These are phyloP conservation scores for Bembecia ichneumoniformis DNA, from an alignment of 2,888 invertebrate species.

Conservation along the genomic window DNA sequence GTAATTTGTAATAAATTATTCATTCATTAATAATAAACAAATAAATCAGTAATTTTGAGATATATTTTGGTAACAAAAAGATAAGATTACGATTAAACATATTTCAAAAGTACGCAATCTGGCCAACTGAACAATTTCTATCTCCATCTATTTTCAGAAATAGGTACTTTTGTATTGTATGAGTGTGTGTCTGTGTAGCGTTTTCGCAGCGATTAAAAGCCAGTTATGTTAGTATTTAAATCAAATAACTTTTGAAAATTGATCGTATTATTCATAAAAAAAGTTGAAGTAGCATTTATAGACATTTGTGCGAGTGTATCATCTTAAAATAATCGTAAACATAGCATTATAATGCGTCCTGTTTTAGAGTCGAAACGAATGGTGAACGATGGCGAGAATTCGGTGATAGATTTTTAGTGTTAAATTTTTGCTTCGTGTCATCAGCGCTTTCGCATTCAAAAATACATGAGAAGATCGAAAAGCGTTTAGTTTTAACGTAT, in stretches of 20 bases:
- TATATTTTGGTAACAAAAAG: not conserved
- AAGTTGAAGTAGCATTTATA: slow-evolving; percentile 54
- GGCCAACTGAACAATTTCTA: slow-evolving; percentile 69
- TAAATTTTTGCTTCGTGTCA: slow-evolving; percentile 70
- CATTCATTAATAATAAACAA: not conserved
- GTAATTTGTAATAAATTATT: not conserved
- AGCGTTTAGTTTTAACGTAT: slow-evolving; percentile 52
- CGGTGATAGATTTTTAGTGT: slow-evolving; percentile 73
- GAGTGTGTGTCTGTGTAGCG: slow-evolving; percentile 54
- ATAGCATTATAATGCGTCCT: slow-evolving; percentile 70
- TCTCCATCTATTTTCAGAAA: slow-evolving; percentile 81
- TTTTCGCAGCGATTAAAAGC: slow-evolving; percentile 73
- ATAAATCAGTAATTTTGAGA: not conserved
- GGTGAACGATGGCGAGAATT: slow-evolving; percentile 73
- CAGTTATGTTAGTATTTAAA: slow-evolving; percentile 76
- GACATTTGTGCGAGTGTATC: slow-evolving; percentile 65
- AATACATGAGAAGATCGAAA: slow-evolving; percentile 49
- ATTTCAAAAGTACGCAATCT: slow-evolving; percentile 29
- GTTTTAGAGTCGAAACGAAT: slow-evolving; percentile 69
- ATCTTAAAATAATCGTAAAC: slow-evolving; percentile 57
- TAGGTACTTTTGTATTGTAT: slow-evolving; percentile 76
- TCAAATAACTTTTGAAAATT: slow-evolving; percentile 69
- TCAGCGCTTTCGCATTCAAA: slow-evolving; percentile 60
- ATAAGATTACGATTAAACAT: not conserved
- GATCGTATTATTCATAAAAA: slow-evolving; percentile 57